Base-by-base conservation (phyloP, 2,113 vertebrate genomes). In the Daubentonia madagascariensis region DNA sequence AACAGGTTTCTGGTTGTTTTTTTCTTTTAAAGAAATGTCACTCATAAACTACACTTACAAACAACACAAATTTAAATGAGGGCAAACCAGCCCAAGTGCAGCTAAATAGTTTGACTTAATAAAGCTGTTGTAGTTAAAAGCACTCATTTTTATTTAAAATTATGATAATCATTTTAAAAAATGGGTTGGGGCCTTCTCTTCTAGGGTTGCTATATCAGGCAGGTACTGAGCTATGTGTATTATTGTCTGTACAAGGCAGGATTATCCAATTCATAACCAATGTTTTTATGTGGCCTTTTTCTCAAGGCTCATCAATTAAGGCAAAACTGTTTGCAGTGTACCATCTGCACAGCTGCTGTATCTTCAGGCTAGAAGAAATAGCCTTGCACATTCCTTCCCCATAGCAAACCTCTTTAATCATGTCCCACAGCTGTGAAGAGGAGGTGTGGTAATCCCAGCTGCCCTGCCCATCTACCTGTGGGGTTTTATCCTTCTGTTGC, bases 71-170 rank as follows among this genome's bases (percentile, higher is more conserved):
- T 96, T 89, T 28, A 43, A 86, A 92, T 35, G 14, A 61, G 37
- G 85, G 48, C 37, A 61, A 84, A 75, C 43, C 30, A 75, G 89
- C 37, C 50, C n/a, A 65, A 85, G 88, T 85, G 79, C 32, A 5
- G 67, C 80, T 76, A 88, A 94, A 70, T 25, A 73, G 79, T 70
- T 45, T 73, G 86, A 87, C 85, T 95, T 94, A 79, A 95, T 84
- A 81, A 94, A 95, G 37, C 35, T 67, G 54, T 95, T 67, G 48
- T 86, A 78, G 80, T 96, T 96, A n/a, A 90, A 90, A 87, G 65
- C 61, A 75, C 72, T 73, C 75, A 4, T 89, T 96, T 97, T 91
- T 81, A 78, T 88, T 86, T 85, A 59, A 85, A 97, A 80, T 92
- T 45, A 70, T n/a, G 78, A 23, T 75, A 63, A 73, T 93, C 85